Evolutionary conservation across 2,797 vertebrate species (phyloP), one percentile per base, ranked within the genome.

Genomic region (Rhyacichthys aspro): DNA sequence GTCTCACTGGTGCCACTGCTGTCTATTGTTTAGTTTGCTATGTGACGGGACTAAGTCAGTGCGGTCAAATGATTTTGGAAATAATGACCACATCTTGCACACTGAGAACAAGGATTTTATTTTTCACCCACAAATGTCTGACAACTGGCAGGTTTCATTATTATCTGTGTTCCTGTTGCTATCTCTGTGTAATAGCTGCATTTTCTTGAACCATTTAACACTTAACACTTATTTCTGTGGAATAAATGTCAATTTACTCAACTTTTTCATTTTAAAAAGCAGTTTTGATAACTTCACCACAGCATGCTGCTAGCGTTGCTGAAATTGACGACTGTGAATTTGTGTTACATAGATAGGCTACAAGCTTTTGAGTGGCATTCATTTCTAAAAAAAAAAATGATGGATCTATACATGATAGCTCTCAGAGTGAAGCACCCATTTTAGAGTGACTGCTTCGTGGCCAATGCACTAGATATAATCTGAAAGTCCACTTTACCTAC

Each of bases 71-170:
- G 38, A 52, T 71, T 83, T 78, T 43, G 14, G 39, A 44, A 75
- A 81, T 83, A 79, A 86, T 76, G 63, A 80, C 48, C 53, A 56
- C 33, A 55, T 72, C 44, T 77, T 7, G 45, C 65, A 59, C 47
- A 17, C 41, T 45, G 34, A 3, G 34, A 79, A 46, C 19, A 55
- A 34, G 16, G 45, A 55, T 71, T 71, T 73, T 50, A 8, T 50
- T 63, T 69, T 64, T 67, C 41, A 60, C 58, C 65, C 55, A 34
- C 36, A 46, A 76, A 74, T 68, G 67, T 65, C 76, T 16, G 7
- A 60, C 57, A 59, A 50, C 72, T 58, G 66, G 37, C 57, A 36
- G 58, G 54, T 63, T 71, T 68, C 47, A 43, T 77, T 67, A 65
- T 77, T 62, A 71, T 44, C 47, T 1, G 8, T 57, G 28, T 59